Evolutionary conservation across 2,113 vertebrate genomes (phyloP).

Genomic region (Zapornia atra): DNA sequence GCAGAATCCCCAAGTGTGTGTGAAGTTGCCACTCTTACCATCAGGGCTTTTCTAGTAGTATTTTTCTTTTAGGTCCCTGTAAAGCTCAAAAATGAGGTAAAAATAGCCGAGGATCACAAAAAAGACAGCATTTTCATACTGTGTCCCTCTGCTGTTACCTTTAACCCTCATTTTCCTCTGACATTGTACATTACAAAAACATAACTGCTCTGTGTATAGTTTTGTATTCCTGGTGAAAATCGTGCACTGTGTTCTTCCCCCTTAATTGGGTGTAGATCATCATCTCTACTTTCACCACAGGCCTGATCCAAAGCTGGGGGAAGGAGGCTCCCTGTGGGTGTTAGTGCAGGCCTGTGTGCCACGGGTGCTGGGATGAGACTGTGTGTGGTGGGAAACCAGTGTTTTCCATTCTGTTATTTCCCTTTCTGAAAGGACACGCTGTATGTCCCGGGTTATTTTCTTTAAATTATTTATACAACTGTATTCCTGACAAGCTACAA

Average conservation of each 20-base stretch:
- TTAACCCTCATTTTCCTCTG: not conserved
- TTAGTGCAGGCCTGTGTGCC: not conserved
- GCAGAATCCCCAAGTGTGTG: not conserved
- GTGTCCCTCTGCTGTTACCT: not conserved
- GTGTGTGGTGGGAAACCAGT: not conserved
- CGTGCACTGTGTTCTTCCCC: not conserved
- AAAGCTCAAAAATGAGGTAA: not conserved
- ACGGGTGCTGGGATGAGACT: not conserved
- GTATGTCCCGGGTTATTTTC: not conserved
- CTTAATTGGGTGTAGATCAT: not conserved
- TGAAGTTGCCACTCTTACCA: not conserved
- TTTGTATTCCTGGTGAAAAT: not conserved
- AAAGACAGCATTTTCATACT: not conserved
- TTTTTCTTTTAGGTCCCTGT: not conserved
- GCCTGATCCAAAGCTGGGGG: not conserved
- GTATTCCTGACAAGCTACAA: conserved; percentile 71
- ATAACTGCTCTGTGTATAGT: not conserved
- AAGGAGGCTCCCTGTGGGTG: not conserved
- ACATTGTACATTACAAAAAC: not conserved
- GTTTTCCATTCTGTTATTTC: conserved; percentile 49
- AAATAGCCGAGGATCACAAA: not conserved
- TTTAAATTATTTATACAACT: conserved; percentile 70
- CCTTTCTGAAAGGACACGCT: conserved; percentile 8
- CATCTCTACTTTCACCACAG: not conserved
- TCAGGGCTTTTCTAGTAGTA: rapidly evolving